A percentile compares a stretch with the other conserved stretches of the same genome.
Evolutionary conservation across 1,140 invertebrate species (phyloP).

Genomic region (Scaptodrosophila lebanonensis): DNA sequence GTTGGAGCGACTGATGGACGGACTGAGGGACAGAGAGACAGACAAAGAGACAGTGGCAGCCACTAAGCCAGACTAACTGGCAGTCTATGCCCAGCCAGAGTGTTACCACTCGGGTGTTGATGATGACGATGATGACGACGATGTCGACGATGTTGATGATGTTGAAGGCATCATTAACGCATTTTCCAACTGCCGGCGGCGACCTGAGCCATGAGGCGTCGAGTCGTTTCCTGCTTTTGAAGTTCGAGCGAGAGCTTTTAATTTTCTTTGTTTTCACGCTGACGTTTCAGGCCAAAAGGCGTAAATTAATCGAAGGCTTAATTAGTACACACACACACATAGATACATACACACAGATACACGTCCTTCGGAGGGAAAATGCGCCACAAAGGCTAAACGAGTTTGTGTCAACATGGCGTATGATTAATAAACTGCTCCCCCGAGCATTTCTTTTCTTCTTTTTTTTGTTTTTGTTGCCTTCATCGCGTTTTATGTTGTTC

Average conservation of each 20-base stretch:
- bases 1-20: constrained; percentile 12
- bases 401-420: constrained; percentile 60
- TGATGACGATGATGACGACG: constrained; percentile 40
- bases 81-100: constrained; percentile 7
- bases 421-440: constrained; percentile 71
- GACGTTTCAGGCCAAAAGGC: constrained; percentile 71
- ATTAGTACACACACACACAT: constrained; percentile 55
- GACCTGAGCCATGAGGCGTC: constrained; percentile 44
- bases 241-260: constrained; percentile 69
- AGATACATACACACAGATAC: constrained; percentile 6
- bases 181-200: constrained; percentile 50
- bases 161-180: constrained; percentile 72
- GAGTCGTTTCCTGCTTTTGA: constrained; percentile 69
- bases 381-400: constrained; percentile 18
- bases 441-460: constrained; percentile 8
- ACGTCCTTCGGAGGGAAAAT: constrained; percentile 21
- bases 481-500: background rate
- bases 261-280: constrained; percentile 72
- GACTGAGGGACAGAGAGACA: background rate
- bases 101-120: constrained; percentile 54
- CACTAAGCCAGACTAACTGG: constrained; percentile 55
- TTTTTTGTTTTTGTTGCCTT: background rate
- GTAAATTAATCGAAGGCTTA: constrained; percentile 75
- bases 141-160: constrained; percentile 35
- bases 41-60: constrained; percentile 26